These are phyloP conservation scores for Sebastes nivosus DNA, from an alignment of 2,797 vertebrate species.

Conservation along the genomic window DNA sequence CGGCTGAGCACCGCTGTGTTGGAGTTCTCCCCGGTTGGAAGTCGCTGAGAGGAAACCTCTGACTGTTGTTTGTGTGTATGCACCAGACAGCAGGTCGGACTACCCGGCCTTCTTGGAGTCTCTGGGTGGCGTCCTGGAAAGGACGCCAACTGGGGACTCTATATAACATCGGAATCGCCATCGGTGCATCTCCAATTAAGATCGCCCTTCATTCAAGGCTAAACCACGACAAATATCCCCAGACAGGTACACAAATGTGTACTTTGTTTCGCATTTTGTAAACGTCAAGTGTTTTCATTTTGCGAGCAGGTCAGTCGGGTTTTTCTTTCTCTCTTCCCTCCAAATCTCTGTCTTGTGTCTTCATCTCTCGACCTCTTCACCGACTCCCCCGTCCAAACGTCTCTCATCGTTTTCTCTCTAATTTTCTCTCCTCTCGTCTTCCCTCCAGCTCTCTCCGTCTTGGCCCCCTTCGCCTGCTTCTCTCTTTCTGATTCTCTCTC, in stretches of 20 bases:
- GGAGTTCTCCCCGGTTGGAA: too few relatives aligned
- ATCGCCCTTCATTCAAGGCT: not conserved
- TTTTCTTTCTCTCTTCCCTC: not conserved
- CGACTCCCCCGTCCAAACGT: constrained; percentile 31
- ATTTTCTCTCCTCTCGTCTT: constrained; percentile 13
- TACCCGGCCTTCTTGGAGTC: too few relatives aligned
- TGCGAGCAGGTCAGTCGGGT: not conserved
- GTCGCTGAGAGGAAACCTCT: too few relatives aligned
- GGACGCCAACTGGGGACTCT: too few relatives aligned
- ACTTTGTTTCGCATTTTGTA: not conserved
- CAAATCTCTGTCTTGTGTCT: constrained; percentile 48
- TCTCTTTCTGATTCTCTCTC: not conserved
- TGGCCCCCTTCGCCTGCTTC: not conserved
- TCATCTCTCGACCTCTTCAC: constrained; percentile 17
- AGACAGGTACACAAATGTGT: too few relatives aligned
- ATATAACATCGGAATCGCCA: too few relatives aligned
- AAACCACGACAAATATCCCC: not conserved
- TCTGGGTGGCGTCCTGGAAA: too few relatives aligned
- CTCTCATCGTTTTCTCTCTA: constrained; percentile 34
- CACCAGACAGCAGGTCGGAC: too few relatives aligned
- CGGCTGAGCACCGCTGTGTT: too few relatives aligned
- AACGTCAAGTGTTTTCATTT: not conserved
- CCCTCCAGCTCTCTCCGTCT: constrained; percentile 27
- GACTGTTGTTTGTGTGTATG: too few relatives aligned
- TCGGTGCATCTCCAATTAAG: too few relatives aligned